Base-by-base conservation (phyloP, 2,797 vertebrate genomes). In the Sparus aurata region DNA sequence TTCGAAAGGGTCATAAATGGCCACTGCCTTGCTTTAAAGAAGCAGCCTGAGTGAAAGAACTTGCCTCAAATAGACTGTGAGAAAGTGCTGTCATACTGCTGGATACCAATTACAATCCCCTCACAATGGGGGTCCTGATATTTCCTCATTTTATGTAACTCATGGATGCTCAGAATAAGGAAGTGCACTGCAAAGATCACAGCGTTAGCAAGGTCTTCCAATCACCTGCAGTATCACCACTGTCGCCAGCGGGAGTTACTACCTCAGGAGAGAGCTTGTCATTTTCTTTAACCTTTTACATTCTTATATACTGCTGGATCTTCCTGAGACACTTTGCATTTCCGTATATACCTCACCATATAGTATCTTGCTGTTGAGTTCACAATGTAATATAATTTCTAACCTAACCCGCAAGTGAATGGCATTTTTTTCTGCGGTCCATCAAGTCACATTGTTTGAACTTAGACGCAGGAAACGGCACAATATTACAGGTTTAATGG, bases 41-140 rank as follows among this genome's bases (percentile, higher is more conserved):
- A 82, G 41, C 61, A 86, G 61, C 67, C 50, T 52, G 50, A 76
- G 74, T 60, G 49, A 69, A 70, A 61, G 79, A 80, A 79, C 75
- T 81, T 68, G 66, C 63, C 67, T 76, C 69, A 87, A 82, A 72
- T 53, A 77, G 27, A 79, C 57, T 67, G 22, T 50, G 54, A 75
- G 41, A 81, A 25, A 85, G 73, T 27, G 23, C 65, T 57, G 45
- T 74, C 61, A 25, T 80, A 54, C 78, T 65, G 73, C 82, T 67
- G 79, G 87, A 85, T 83, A 84, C 83, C 86, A 90, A 85, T 92
- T 89, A 90, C 83, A 70, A 80, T 69, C 61, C 67, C 52, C 80
- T 87, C 86, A 73, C 85, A 71, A 57, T 38, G 49, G 75, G 73
- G 76, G 63, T 71, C 55, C 53, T 43, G 59, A 87, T 75, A 89